Base-by-base conservation (phyloP, 2,888 invertebrate genomes). In the Thymelicus acteon region DNA sequence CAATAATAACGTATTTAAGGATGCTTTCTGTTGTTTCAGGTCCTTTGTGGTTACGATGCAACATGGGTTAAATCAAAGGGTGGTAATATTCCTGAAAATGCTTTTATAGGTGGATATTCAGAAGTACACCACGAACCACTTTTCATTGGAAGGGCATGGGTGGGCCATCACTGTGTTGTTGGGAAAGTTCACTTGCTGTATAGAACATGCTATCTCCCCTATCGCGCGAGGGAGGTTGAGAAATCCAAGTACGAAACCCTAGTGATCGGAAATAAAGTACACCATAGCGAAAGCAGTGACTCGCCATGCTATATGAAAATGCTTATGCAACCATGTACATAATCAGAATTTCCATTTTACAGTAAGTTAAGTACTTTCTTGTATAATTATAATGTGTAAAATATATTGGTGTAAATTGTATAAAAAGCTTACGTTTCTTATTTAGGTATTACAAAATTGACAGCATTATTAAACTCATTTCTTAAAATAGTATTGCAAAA, bases 141-240 rank as follows among this genome's bases (percentile, higher is more conserved):
- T n/a, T 96, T 94, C 80, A 95, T 97, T 7, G 95, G 96, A 13
- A 94, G 97, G 78, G 96, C 96, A 5, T 24, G 92, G 67, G 95
- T 96, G 80, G 95, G 96, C 75, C 96, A 96, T 54, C 96, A 95
- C 60, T 87, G 97, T 19, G 93, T 97, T 78, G 96, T 97, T 71
- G 97, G 97, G 39, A 97, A 97, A 89, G 85, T 97, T 47, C 82
- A 86, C 62, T 72, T 79, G 31, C 94, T 96, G 31, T 97, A 97
- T 80, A 95, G 95, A n/a, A 94, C 95, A 0, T 95, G 95, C 74
- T 97, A 96, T 81, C 86, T 97, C n/a, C 94, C 97, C 64, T 97
- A 76, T 67, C 37, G 78, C 7, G 84, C 82, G 0, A 72, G 54
- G 31, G 88, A 87, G 69, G 68, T 78, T 40, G 79, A 77, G n/a